Percentiles rank a stretch among this genome's conserved stretches.
Evolutionary conservation across 2,797 vertebrate species (phyloP).

Genomic region (Mormyrops attenuatus): DNA sequence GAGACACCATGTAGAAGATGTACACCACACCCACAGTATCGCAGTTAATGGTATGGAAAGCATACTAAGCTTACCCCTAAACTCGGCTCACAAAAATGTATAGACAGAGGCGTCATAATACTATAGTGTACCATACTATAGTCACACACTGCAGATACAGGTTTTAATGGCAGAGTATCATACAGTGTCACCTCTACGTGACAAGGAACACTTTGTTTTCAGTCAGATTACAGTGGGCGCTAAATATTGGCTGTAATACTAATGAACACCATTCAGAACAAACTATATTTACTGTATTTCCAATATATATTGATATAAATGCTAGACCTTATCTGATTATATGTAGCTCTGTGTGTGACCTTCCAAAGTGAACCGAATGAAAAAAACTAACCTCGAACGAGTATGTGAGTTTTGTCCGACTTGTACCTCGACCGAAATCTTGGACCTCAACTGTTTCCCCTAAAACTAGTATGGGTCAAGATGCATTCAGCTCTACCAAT

Average conservation of each 20-base stretch:
- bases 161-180: neutral
- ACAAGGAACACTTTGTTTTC: neutral
- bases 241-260: neutral
- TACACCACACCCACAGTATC: neutral
- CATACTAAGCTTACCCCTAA: neutral
- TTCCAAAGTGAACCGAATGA: neutral
- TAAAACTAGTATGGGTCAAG: neutral
- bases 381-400: neutral
- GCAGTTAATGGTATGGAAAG: neutral
- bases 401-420: no score
- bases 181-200: neutral
- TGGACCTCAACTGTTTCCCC: neutral
- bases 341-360: neutral
- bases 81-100: neutral
- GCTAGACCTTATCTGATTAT: neutral
- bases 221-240: neutral
- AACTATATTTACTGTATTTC: neutral
- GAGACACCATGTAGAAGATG: neutral
- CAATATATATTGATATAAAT: neutral
- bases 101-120: neutral
- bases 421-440: neutral
- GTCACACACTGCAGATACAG: neutral
- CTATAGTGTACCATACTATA: neutral
- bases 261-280: neutral
- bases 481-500: no score